Base-by-base conservation (phyloP, 1,140 invertebrate species). In the Paracyclopina nana region DNA sequence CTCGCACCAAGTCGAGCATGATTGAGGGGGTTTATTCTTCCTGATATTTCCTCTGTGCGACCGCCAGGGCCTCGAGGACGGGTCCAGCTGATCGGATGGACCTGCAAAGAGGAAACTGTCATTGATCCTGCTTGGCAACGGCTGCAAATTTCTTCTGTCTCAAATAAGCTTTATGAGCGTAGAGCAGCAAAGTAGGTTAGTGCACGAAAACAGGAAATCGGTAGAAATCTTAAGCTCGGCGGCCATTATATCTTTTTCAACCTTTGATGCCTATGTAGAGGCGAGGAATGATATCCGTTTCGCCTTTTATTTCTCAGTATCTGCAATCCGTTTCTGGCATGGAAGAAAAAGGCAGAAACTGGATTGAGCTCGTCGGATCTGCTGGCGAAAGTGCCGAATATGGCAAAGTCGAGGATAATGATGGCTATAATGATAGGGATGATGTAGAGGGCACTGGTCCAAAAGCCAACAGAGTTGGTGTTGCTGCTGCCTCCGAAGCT, bases 301-400 rank as follows among this genome's bases (percentile, higher is more conserved):
- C 2, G n/a, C 16, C 30, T 22, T 48, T 28, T 24, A 29, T 31
- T 48, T 14, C 18, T 14, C n/a, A 50, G 14, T 22, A 18, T 42
- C 14, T 18, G 12, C 14, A 50, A 20, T 12, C 48, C 48, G 20
- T 41, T 11, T 14, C 25, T 25, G 4, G 34, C 34, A 22, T 50
- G 29, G 30, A 3, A 50, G 30, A 50, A 50, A n/a, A 50, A 50
- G 22, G 14, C 30, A 5, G 48, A 50, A 18, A 50, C 34, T 3
- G 48, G 48, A 38, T 50, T 50, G 18, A 50, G 34, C 14, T 50
- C 24, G 30, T 50, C 48, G 11, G 29, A 42, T 41, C 34, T 11
- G 4, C 20, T 26, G 12, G 48, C 48, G 40, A 42, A 29, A 11
- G 48, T 30, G 12, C 48, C 48, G 40, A 50, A 50, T 42, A 50